Evolutionary conservation across 37 sponge, comb jelly and placozoan genomes (phyloP), one percentile per base, ranked within the genome.

Genomic region (Corticium candelabrum): DNA sequence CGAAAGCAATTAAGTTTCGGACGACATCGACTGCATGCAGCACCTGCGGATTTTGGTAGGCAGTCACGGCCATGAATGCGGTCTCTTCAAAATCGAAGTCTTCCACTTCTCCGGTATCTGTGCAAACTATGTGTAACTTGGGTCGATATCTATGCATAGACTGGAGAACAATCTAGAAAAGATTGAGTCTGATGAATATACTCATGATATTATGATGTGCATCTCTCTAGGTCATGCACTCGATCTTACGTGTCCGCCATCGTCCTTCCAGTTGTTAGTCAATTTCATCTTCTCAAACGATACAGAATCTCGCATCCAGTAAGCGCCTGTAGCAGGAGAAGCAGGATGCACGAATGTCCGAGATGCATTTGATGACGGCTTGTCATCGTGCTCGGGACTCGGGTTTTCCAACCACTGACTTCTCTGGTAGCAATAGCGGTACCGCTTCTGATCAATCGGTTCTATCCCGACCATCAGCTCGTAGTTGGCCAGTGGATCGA

Each of bases 241-340:
- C 11, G 15, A 21, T 21, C 62, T 11, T 50, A 50, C 62, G 21
- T 50, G 62, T 21, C 62, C 62, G 11, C 21, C 21, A 21, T 50
- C 62, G 62, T 50, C 62, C 62, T 11, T 50, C 21, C 21, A 21
- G 21, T 70, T 70, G 73, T 70, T 70, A 32, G 73, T 70, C 7
- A 70, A 15, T 32, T 70, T 70, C 29, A 70, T 15, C 73, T 70
- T 70, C 29, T 5, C 73, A 70, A 70, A 70, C 73, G 7, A 15
- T 7, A 70, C 31, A 34, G 73, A 5, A 4, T 70, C 5, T 7
- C 29, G 5, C 73, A 70, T 70, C 73, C 73, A 70, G 33, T 70
- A 5, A 4, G 73, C 7, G 5, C 73, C 73, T 7, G 7, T 29
- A 5, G 7, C 5, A 4, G 73, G 73, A 29, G 73, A 70, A 32